Conservation (phyloP, 2,797 vertebrate species). For the Scleropages formosus region DNA sequence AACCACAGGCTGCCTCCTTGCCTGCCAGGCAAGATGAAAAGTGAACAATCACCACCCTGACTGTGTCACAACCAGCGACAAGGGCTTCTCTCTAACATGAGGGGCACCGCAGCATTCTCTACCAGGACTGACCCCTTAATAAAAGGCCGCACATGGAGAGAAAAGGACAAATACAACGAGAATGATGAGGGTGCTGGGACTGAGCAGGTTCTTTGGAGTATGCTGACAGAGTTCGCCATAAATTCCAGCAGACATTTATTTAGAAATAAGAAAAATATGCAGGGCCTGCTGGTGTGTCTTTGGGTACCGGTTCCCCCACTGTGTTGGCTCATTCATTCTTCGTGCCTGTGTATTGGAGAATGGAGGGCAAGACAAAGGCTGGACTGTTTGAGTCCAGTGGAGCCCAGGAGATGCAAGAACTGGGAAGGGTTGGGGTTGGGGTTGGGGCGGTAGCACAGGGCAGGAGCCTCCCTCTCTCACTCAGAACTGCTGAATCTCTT, state of each 20-base stretch:
- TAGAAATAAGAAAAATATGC: background rate
- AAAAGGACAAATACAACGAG: background rate
- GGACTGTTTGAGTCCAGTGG: constrained; percentile 50
- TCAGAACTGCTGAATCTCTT: too few relatives aligned
- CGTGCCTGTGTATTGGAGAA: constrained; percentile 46
- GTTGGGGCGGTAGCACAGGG: background rate
- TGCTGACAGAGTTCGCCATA: background rate
- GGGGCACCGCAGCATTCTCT: too few relatives aligned
- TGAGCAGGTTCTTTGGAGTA: background rate
- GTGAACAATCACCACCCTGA: too few relatives aligned
- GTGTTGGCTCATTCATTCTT: constrained; percentile 55
- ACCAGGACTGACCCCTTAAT: too few relatives aligned
- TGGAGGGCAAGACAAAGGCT: constrained; percentile 50
- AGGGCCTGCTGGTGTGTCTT: background rate
- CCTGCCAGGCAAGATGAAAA: too few relatives aligned
- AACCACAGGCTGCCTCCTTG: too few relatives aligned
- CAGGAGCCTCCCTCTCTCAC: too few relatives aligned
- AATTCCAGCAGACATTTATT: background rate
- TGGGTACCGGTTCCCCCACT: constrained; percentile 33
- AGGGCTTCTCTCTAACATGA: too few relatives aligned
- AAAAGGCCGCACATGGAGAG: background rate
- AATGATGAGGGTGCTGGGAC: background rate
- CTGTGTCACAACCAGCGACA: too few relatives aligned
- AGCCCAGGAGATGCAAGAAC: constrained; percentile 33
- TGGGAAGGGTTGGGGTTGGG: constrained; percentile 25